Evolutionary conservation across 2,113 vertebrate species (phyloP).

Genomic region (Poecile atricapillus): DNA sequence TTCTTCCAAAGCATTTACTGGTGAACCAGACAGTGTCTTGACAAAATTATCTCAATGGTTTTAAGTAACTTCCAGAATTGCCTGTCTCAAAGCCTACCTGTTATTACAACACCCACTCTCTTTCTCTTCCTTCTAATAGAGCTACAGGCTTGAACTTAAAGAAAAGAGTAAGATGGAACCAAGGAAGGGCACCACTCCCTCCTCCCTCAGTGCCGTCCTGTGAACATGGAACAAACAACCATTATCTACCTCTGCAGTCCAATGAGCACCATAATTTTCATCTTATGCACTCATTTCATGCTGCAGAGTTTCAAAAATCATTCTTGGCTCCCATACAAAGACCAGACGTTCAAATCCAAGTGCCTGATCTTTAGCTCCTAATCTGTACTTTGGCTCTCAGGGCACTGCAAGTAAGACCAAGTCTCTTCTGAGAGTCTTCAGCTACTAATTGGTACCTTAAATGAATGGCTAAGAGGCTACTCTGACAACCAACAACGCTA

Average conservation of each 20-base stretch:
- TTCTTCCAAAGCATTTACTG: neutral
- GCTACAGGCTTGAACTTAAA: neutral
- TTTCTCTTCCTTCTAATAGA: constrained; percentile 38
- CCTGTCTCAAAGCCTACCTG: constrained; percentile 47
- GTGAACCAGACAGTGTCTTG: constrained; percentile 8
- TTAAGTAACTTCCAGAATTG: constrained; percentile 60
- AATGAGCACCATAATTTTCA: neutral
- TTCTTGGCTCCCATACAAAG: neutral
- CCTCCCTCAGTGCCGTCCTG: neutral
- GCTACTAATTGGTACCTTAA: neutral
- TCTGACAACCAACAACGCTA: neutral
- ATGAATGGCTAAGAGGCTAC: neutral
- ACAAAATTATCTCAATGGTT: constrained; percentile 52
- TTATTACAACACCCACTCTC: constrained; percentile 60
- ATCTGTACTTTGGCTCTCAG: neutral
- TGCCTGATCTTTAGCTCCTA: neutral
- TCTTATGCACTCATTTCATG: neutral
- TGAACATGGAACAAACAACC: neutral
- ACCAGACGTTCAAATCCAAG: neutral
- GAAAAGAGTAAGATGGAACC: neutral
- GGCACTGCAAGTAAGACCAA: neutral
- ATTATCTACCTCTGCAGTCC: neutral
- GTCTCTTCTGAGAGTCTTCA: neutral
- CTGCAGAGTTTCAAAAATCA: neutral
- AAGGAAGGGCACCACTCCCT: neutral